Conservation (phyloP, 1,140 invertebrate genomes). For the Ips typographus region DNA sequence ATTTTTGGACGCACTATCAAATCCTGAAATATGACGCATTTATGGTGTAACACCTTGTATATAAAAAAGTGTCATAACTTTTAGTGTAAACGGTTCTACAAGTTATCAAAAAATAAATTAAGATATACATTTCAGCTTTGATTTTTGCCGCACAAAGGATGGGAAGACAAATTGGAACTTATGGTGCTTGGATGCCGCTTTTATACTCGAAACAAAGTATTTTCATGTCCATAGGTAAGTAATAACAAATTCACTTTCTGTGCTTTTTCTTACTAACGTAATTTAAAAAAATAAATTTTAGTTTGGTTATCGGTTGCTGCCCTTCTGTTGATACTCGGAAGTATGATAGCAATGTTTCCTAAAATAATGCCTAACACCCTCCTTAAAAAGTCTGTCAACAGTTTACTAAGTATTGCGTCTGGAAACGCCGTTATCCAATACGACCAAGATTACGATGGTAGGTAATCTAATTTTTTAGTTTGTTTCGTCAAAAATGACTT, state of each 20-base stretch:
- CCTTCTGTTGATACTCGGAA: slow-evolving; percentile 57
- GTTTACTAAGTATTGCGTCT: slow-evolving; percentile 46
- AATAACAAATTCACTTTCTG: slow-evolving; percentile 18
- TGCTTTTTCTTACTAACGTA: slow-evolving; percentile 7
- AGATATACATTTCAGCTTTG: slow-evolving; percentile 40
- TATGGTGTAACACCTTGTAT: too few species aligned
- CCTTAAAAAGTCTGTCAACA: slow-evolving; percentile 59
- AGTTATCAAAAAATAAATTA: too few species aligned
- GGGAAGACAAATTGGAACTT: slow-evolving; percentile 52
- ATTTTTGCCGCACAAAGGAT: slow-evolving; percentile 50
- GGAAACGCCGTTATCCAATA: slow-evolving; percentile 19
- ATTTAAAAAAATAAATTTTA: slow-evolving; percentile 27
- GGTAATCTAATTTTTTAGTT: too few species aligned
- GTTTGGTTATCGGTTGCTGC: slow-evolving; percentile 64
- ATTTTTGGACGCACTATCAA: too few species aligned
- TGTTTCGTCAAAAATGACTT: background rate
- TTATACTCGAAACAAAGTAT: slow-evolving; percentile 31
- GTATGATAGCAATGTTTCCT: slow-evolving; percentile 61
- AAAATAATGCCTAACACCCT: slow-evolving; percentile 58
- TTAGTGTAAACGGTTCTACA: too few species aligned
- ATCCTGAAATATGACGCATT: too few species aligned
- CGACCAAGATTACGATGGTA: too few species aligned
- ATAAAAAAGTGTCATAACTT: too few species aligned
- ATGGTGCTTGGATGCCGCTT: slow-evolving; percentile 51
- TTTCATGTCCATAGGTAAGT: slow-evolving; percentile 43